Base-by-base conservation (phyloP, 53 echinoderm and acorn worm genomes). In the Zoroaster sp. region DNA sequence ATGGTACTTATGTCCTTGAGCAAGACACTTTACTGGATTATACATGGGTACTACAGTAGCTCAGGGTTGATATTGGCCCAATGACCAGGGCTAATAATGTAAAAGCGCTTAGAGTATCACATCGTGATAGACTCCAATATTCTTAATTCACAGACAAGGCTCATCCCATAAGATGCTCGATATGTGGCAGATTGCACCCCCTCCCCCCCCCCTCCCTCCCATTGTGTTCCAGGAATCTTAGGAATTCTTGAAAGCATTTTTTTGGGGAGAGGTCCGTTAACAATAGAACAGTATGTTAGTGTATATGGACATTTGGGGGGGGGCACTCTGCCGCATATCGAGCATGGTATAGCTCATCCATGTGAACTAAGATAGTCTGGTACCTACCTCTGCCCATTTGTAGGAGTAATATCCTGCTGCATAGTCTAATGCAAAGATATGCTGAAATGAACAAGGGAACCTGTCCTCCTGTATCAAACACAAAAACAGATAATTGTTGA, bases 321-420 rank as follows among this genome's bases (percentile, higher is more conserved):
- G 4, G 21, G n/a, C 1, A n/a, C 51, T 4, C 15, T 51, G 21
- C 53, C 7, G 0, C 5, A 6, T 5, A 21, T 55, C 7, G 9
- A 7, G 55, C 55, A 55, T 8, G 23, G 28, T 9, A 23, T 4
- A 28, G 21, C 21, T n/a, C 25, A 28, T 59, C 28, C 59, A 59
- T 21, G 25, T 21, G 21, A 77, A 1, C 43, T 6, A 15, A 5
- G 13, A 28, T 25, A 80, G 38, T 31, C 35, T 63, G 30, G 36
- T 14, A 35, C 30, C 87, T 59, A 96, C 96, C 95, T 97, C 97
- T 37, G 97, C 95, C 97, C 97, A 97, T 76, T 97, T 97, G 81
- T 97, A 97, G 20, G 97, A 97, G 75, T 97, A 97, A 82, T 97
- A 97, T 21, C 97, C 97, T 8, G 97, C 97, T 43, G 97, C 94